Conservation (phyloP, 2,888 invertebrate species). For the Idaea biselata region DNA sequence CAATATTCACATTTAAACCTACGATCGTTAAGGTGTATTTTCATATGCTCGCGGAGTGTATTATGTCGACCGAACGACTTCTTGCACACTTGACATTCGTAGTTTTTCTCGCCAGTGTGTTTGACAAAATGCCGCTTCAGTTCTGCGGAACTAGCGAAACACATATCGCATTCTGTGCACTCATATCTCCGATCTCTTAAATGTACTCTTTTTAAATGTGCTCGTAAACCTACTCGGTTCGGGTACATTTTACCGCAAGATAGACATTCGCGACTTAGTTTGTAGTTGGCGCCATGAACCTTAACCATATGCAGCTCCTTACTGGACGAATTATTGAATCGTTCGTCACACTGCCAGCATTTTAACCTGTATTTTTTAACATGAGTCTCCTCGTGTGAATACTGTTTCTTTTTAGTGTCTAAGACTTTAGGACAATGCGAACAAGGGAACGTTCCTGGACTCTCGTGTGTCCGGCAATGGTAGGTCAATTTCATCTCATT, state of each 20-base stretch:
- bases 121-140: conserved; percentile 56
- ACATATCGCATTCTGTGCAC: conserved; percentile 36
- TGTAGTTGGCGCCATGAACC: conserved; percentile 30
- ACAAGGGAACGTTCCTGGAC: conserved; percentile 48
- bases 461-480: conserved; percentile 52
- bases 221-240: conserved; percentile 26
- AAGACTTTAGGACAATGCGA: conserved; percentile 45
- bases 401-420: conserved; percentile 30
- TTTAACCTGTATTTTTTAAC: conserved; percentile 19
- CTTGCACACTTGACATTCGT: conserved; percentile 52
- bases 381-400: conserved; percentile 31
- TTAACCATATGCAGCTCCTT: conserved; percentile 33
- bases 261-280: conserved; percentile 26
- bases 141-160: conserved; percentile 34
- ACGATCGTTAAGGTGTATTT: conserved; percentile 43
- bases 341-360: conserved; percentile 44
- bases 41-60: conserved; percentile 52
- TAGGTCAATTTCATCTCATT: conserved; percentile 42
- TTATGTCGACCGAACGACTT: conserved; percentile 49
- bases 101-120: conserved; percentile 62
- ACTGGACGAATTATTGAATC: conserved; percentile 34
- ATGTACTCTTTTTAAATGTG: conserved; percentile 38
- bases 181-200: conserved; percentile 28
- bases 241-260: conserved; percentile 36
- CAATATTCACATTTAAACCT: conserved; percentile 36